Percentiles rank a stretch among this genome's conserved stretches.
These are phyloP conservation scores for Harpalus rufipes DNA, from an alignment of 2,888 invertebrate species.

Conservation along the genomic window DNA sequence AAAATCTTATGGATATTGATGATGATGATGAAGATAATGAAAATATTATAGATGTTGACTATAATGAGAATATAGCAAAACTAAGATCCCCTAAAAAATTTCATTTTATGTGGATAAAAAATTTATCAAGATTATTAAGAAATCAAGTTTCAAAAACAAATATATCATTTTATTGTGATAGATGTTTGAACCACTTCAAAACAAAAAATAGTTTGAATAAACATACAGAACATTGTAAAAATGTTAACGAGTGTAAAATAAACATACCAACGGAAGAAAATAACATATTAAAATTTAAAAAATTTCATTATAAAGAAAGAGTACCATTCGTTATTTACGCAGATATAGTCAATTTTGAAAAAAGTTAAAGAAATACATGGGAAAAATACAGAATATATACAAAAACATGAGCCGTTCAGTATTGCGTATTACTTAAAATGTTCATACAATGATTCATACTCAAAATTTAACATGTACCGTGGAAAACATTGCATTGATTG, in stretches of 20 bases:
- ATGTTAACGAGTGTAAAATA: too few species aligned
- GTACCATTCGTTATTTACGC: slow-evolving; percentile 44
- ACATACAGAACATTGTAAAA: too few species aligned
- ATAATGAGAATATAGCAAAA: not conserved
- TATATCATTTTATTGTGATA: slow-evolving; percentile 60
- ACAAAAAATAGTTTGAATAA: too few species aligned
- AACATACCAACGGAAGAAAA: not conserved
- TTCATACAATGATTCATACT: slow-evolving; percentile 69
- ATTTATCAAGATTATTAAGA: slow-evolving; percentile 64
- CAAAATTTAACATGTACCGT: slow-evolving; percentile 68
- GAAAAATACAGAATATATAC: not conserved
- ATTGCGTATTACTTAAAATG: slow-evolving; percentile 70
- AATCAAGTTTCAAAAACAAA: slow-evolving; percentile 40
- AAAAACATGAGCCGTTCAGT: slow-evolving; percentile 42
- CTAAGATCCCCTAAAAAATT: slow-evolving; percentile 19
- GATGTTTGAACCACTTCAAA: slow-evolving; percentile 15
- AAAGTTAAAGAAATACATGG: too few species aligned
- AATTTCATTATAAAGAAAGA: slow-evolving; percentile 22
- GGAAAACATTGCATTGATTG: slow-evolving; percentile 69
- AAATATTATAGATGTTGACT: slow-evolving; percentile 27
- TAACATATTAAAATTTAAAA: slow-evolving; percentile 52
- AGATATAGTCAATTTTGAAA: slow-evolving; percentile 18
- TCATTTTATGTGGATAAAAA: slow-evolving; percentile 67
- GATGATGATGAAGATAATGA: too few species aligned
- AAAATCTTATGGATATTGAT: slow-evolving; percentile 31